These are phyloP conservation scores for Yponomeuta evonymella DNA, from an alignment of 2,888 invertebrate species.

Conservation along the genomic window DNA sequence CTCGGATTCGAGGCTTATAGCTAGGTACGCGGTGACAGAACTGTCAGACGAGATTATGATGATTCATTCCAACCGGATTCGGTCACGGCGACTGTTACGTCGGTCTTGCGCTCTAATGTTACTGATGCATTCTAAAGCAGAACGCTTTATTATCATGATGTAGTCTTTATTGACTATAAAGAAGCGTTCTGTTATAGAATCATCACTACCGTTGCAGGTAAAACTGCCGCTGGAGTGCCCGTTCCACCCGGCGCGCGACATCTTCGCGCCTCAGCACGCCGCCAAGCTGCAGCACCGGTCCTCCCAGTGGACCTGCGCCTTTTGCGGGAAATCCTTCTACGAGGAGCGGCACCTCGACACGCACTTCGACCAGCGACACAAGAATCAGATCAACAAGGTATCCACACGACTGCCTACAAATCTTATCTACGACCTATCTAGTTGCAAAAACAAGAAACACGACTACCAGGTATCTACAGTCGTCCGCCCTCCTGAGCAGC, in stretches of 20 bases:
- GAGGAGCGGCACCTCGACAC: constrained; percentile 90
- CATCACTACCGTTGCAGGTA: constrained; percentile 59
- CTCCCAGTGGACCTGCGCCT: constrained; percentile 93
- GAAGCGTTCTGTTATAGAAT: neutral
- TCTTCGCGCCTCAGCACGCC: constrained; percentile 90
- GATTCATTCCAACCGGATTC: no score
- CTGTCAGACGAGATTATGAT: no score
- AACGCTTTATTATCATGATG: neutral
- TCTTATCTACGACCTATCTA: neutral
- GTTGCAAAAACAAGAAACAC: no score
- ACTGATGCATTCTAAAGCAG: neutral
- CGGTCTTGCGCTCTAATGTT: neutral
- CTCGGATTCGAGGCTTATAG: no score
- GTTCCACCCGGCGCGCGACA: constrained; percentile 90
- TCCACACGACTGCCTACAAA: constrained; percentile 17
- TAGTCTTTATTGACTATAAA: neutral
- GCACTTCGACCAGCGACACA: constrained; percentile 93
- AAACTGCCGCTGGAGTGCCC: constrained; percentile 92
- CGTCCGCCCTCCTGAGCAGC: neutral
- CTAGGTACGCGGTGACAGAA: no score
- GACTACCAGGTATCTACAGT: no score
- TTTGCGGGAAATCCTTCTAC: constrained; percentile 94
- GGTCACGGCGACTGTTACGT: no score
- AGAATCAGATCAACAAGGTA: constrained; percentile 88
- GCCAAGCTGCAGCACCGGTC: constrained; percentile 90